Base-by-base conservation (phyloP, 2,113 vertebrate species). In the Nothobranchius kuhntae region DNA sequence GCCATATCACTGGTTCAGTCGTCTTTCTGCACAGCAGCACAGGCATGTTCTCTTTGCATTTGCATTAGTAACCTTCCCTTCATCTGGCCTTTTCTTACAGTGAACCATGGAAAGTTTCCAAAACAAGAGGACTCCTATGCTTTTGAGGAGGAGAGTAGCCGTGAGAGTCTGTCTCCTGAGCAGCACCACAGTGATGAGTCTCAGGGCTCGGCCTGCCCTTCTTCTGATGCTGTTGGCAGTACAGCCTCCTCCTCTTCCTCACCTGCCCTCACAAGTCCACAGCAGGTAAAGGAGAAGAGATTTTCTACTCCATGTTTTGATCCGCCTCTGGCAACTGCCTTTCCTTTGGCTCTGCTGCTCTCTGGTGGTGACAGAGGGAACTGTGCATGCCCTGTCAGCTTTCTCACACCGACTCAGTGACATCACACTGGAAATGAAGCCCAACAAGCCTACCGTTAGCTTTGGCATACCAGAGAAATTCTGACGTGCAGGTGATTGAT, bases 91-190 rank as follows among this genome's bases (percentile, higher is more conserved):
- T 30, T 48, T 59, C 59, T 63, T 13, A 42, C 80, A 97, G 97
- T 95, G 59, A 93, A 93, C 65, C 94, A 96, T 78, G 94, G 90
- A 53, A 93, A 89, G 82, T 95, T 96, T 88, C 93, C 95, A 0
- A 96, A 95, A 86, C 80, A 95, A 0, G 85, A 93, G 1, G 96
- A 98, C 44, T 94, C 96, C 0, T 98, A 97, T 52, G 94, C 95
- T 14, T 98, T 99, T 61, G 97, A 98, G 80, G 97, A 99, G 85
- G 96, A 98, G 87, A 98, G 96, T 92, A 95, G 96, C 92, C 96
- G 94, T 0, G 96, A 98, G 48, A 95, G 94, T 62, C 90, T 97
- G 82, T 98, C 96, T 78, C 96, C 96, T 0, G 96, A 96, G 68
- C 96, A 95, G 81, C 84, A 90, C 47, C 89, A 91, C 82, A 93